Evolutionary conservation across 2,797 vertebrate genomes (phyloP), one percentile per base, ranked within the genome.

Genomic region (Neosilurus mollespiculum): DNA sequence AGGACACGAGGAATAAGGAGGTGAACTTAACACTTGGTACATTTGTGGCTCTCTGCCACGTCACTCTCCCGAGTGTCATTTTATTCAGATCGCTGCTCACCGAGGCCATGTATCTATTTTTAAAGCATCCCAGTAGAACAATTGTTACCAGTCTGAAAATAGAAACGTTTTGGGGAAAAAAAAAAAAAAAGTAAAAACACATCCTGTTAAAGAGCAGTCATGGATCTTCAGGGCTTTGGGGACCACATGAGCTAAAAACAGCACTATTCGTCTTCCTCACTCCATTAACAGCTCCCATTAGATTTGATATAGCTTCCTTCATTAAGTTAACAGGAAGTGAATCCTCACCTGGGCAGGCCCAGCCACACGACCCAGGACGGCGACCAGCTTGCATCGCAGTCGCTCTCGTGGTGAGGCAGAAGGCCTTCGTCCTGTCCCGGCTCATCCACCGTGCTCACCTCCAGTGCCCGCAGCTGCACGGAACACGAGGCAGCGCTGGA

Each of bases 341-440:
- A 58, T 18, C 34, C 89, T 90, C 80, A 99, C 98, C 98, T 99
- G 84, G 98, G 98, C 80, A 99, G 95, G 53, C 97, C 98, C 43
- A 99, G 94, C 98, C 98, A 99, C 97, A 99, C 97, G 88, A 99
- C 92, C 98, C 98, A 99, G 0, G 98, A 99, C 0, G 98, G 98
- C 2, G 98, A 99, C 98, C 98, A 99, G 90, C 95, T 98, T 88
- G 97, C 96, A 53, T 99, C 97, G 0, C 97, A 98, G 81, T 99
- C 97, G 0, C 97, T 97, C 91, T 99, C 96, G 4, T 96, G 97
- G 75, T 96, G 90, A 72, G 96, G 94, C 81, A 93, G 93, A 59
- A 95, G 95, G 64, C 97, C 96, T 82, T 96, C 92, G 70, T 95
- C 93, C 7, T 93, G 96, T 9, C 95, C 87, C 0, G 92, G 93